phyloP scores from a whole-genome alignment of 2,888 invertebrate species.

The Ophion costatus region DNA sequence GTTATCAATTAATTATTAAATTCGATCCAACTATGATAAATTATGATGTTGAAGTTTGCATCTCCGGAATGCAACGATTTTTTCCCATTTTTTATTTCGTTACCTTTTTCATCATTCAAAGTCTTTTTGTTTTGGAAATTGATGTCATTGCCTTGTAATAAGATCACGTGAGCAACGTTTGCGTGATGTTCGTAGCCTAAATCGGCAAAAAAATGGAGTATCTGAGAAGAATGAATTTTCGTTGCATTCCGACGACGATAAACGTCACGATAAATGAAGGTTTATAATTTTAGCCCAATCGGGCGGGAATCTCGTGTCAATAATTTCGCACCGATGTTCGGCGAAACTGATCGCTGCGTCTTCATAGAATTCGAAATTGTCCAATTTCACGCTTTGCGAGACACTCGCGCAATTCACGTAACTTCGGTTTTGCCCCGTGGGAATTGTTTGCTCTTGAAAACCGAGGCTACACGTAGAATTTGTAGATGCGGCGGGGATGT shows the following conservation, averaged over 20 bases:
- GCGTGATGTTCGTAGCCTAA: no score
- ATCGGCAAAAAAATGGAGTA: no score
- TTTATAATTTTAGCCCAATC: background rate
- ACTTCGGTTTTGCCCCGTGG: constrained; percentile 33
- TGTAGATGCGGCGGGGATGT: constrained; percentile 39
- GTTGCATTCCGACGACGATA: no score
- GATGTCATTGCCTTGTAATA: no score
- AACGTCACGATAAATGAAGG: no score
- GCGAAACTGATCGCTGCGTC: background rate
- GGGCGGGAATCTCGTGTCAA: background rate
- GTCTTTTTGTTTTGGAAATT: background rate
- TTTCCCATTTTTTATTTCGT: no score
- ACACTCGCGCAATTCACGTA: constrained; percentile 32
- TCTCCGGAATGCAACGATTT: no score
- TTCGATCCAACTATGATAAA: no score
- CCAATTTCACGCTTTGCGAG: constrained; percentile 55
- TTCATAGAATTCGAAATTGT: constrained; percentile 43
- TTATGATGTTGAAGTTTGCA: background rate
- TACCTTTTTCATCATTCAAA: background rate
- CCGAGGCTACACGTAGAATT: background rate
- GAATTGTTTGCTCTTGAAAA: constrained; percentile 29
- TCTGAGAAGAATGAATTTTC: no score
- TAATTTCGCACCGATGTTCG: background rate
- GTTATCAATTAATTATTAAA: no score
- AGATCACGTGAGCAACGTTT: no score